These are phyloP conservation scores for Squalus acanthias DNA, from an alignment of 2,797 vertebrate genomes.

Conservation along the genomic window DNA sequence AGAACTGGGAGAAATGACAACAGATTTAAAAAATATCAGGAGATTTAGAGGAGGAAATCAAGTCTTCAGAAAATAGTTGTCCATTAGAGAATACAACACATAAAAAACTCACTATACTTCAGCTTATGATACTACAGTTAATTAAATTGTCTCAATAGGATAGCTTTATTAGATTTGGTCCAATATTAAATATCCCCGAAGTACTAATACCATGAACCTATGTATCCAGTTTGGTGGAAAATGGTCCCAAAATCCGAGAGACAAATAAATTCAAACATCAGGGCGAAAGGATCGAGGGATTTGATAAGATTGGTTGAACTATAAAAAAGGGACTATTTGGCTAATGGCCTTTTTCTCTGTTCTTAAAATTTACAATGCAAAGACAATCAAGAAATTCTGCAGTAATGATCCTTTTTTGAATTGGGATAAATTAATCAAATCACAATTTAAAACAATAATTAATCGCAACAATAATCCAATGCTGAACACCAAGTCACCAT, in stretches of 20 bases:
- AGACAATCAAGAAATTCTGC: not conserved
- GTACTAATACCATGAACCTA: not conserved
- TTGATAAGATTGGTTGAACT: not conserved
- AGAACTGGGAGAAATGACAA: not conserved
- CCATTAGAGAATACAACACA: not conserved
- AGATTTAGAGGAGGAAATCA: not conserved
- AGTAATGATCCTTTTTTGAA: not conserved
- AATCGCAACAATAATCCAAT: not conserved
- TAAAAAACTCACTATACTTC: not conserved
- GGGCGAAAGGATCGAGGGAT: not conserved
- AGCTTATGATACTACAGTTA: not conserved
- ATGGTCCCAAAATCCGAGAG: not conserved
- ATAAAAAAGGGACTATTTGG: not conserved
- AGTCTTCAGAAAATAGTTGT: not conserved
- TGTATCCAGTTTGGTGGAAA: not conserved
- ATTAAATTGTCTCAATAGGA: not conserved
- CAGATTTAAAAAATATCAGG: not conserved
- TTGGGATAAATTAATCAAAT: not conserved
- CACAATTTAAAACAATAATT: not conserved
- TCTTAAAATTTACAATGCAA: not conserved
- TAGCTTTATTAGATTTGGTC: not conserved
- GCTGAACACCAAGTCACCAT: not conserved
- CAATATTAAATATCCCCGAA: not conserved
- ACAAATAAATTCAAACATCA: not conserved
- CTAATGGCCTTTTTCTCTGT: not conserved